These are phyloP conservation scores for Eupithecia tripunctaria DNA, from an alignment of 2,888 invertebrate genomes.

Conservation along the genomic window DNA sequence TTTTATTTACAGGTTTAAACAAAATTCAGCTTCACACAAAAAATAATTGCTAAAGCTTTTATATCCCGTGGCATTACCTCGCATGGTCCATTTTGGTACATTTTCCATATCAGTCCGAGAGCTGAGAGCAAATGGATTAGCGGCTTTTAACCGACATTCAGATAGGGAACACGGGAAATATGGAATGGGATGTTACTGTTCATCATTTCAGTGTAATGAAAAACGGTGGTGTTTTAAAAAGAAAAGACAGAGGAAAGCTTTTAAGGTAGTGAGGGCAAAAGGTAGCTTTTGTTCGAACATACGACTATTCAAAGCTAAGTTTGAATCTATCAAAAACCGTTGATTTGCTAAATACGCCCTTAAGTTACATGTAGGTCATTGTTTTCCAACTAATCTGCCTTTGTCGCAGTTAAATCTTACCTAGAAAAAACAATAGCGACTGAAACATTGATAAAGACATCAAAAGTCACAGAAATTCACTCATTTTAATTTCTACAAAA, in stretches of 20 bases:
- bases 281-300: background rate
- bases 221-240: background rate
- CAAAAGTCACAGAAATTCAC: no score
- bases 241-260: constrained; percentile 15
- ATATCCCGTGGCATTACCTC: constrained; percentile 46
- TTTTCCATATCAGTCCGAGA: constrained; percentile 54
- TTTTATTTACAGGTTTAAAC: constrained; percentile 4
- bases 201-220: constrained; percentile 19
- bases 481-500: background rate
- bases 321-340: background rate
- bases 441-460: background rate
- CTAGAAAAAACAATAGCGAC: background rate
- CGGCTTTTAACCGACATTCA: constrained; percentile 63
- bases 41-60: constrained; percentile 48
- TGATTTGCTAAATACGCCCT: background rate
- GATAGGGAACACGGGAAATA: constrained; percentile 45
- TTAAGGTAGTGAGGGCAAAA: background rate
- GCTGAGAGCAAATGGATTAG: constrained; percentile 75
- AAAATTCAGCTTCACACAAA: constrained; percentile 33
- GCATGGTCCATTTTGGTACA: constrained; percentile 57
- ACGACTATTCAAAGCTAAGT: background rate
- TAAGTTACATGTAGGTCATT: background rate
- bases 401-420: background rate
- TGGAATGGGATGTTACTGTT: constrained; percentile 32
- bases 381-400: background rate